Percentiles rank a stretch among this genome's conserved stretches.
These are phyloP conservation scores for Campoplex nolae DNA, from an alignment of 2,888 invertebrate species.

Conservation along the genomic window DNA sequence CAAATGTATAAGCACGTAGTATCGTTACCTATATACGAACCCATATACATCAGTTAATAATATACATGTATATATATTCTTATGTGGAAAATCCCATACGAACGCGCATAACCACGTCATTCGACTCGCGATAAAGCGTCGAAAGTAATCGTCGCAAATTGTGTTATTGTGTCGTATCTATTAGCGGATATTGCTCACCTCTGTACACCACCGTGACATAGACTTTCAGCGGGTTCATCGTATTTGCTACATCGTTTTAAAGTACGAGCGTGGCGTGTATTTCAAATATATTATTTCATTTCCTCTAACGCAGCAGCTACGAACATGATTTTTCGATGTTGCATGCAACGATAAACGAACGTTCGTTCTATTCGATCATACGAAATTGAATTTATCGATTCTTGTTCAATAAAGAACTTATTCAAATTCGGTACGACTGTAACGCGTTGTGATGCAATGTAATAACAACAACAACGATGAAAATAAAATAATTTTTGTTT, in stretches of 20 bases:
- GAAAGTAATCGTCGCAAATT: conserved; percentile 46
- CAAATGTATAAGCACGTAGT: not conserved
- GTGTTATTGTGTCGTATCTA: conserved; percentile 57
- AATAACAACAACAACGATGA: not conserved
- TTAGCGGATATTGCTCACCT: conserved; percentile 52
- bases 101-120: conserved; percentile 40
- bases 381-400: not conserved
- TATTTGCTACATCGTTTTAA: not conserved
- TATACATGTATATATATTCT: conserved; percentile 4
- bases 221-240: conserved; percentile 22
- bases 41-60: not conserved
- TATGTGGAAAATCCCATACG: conserved; percentile 55
- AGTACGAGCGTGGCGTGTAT: not conserved
- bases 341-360: not conserved
- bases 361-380: not conserved
- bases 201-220: conserved; percentile 9
- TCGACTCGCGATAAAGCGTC: conserved; percentile 50
- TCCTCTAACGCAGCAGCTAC: not conserved
- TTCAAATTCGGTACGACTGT: not conserved
- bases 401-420: not conserved
- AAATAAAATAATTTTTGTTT: not conserved
- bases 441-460: not conserved
- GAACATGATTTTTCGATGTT: not conserved
- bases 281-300: not conserved
- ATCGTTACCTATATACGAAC: not conserved